Conservation (phyloP, 2,888 invertebrate genomes). For the Agrotis puta region DNA sequence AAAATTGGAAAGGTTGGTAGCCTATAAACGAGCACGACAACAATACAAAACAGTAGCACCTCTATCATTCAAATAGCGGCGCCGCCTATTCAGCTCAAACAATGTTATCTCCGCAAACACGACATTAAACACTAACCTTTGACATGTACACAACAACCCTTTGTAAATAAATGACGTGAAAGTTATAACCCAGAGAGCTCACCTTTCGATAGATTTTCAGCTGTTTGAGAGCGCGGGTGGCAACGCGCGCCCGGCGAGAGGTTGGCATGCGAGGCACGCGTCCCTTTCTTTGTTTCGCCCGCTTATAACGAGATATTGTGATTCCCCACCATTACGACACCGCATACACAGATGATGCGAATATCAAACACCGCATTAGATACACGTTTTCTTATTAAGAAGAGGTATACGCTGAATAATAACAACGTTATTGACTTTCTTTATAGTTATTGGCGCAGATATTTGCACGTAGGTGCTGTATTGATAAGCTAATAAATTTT, state of each 20-base stretch:
- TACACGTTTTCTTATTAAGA: slow-evolving; percentile 90
- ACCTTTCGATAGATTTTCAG: slow-evolving; percentile 74
- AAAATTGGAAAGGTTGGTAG: neutral
- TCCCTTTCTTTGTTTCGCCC: slow-evolving; percentile 87
- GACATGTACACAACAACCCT: slow-evolving; percentile 53
- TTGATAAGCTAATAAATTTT: slow-evolving; percentile 61
- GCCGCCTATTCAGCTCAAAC: slow-evolving; percentile 38
- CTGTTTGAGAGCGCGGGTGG: slow-evolving; percentile 60
- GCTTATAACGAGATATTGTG: slow-evolving; percentile 90
- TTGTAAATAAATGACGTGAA: slow-evolving; percentile 67
- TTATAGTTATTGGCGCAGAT: slow-evolving; percentile 64
- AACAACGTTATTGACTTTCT: slow-evolving; percentile 78
- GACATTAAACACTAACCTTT: slow-evolving; percentile 59
- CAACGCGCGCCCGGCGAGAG: slow-evolving; percentile 30
- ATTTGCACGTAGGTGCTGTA: slow-evolving; percentile 60
- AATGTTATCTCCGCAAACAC: slow-evolving; percentile 56
- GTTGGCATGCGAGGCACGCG: slow-evolving; percentile 84
- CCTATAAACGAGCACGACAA: neutral
- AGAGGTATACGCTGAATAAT: slow-evolving; percentile 83
- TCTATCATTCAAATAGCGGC: slow-evolving; percentile 19
- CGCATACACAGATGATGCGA: slow-evolving; percentile 87
- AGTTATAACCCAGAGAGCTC: slow-evolving; percentile 57
- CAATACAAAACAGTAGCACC: slow-evolving; percentile 30
- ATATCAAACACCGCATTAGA: slow-evolving; percentile 88
- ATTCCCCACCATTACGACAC: slow-evolving; percentile 87